phyloP scores from a whole-genome alignment of 2,113 vertebrate species.

The Ictalurus punctatus region DNA sequence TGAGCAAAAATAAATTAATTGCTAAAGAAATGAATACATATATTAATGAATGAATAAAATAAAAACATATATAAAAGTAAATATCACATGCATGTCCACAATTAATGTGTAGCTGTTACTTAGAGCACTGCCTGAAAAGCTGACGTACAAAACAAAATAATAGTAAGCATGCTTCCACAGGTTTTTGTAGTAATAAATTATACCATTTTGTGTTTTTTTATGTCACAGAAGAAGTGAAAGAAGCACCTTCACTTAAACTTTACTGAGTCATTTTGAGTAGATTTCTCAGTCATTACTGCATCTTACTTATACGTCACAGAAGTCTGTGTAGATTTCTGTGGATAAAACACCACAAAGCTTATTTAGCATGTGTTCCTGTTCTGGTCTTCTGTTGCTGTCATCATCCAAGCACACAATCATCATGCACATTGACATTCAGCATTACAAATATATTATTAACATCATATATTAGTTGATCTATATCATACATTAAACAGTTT shows the following conservation, averaged over 20 bases:
- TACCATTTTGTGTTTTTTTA: not conserved
- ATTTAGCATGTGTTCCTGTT: not conserved
- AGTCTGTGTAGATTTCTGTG: not conserved
- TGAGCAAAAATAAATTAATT: not conserved
- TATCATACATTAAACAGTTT: not conserved
- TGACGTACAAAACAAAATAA: not conserved
- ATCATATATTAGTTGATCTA: not conserved
- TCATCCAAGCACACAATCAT: slow-evolving; percentile 35
- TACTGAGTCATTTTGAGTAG: not conserved
- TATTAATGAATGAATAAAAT: not conserved
- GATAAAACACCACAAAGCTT: not conserved
- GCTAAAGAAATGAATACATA: not conserved
- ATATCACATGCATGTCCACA: not conserved
- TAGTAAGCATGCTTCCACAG: not conserved
- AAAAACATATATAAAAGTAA: not conserved
- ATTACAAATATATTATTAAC: not conserved
- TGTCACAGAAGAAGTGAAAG: not conserved
- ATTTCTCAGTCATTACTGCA: too few relatives aligned
- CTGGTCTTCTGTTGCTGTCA: slow-evolving; percentile 26
- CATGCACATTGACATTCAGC: not conserved
- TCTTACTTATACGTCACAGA: too few relatives aligned
- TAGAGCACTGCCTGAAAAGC: not conserved
- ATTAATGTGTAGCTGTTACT: not conserved
- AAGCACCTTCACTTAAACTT: not conserved
- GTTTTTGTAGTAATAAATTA: not conserved